phyloP scores from a whole-genome alignment of 1,140 invertebrate species.

The Drosophila sulfurigaster region DNA sequence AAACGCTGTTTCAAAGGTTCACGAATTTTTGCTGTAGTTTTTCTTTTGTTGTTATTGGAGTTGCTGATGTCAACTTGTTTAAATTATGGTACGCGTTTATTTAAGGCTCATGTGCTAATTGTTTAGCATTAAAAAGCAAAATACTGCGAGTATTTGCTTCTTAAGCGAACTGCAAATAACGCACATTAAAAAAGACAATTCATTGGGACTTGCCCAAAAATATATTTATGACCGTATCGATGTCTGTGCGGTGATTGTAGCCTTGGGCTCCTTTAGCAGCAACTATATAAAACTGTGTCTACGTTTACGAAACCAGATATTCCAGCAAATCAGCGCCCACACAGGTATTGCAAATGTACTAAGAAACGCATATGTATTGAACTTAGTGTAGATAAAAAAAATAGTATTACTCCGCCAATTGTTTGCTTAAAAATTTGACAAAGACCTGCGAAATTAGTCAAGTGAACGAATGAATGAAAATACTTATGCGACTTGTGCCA shows the following conservation, averaged over 20 bases:
- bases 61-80: conserved; percentile 30
- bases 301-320: conserved; percentile 8
- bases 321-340: conserved; percentile 21
- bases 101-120: conserved; percentile 58
- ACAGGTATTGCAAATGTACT: conserved; percentile 3
- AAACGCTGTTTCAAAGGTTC: conserved; percentile 27
- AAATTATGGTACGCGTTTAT: conserved; percentile 40
- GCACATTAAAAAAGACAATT: conserved; percentile 25
- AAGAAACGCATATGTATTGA: conserved; percentile 24
- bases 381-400: conserved; percentile 17
- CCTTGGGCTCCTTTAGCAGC: conserved; percentile 54
- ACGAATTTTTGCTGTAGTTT: not conserved
- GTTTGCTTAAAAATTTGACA: conserved; percentile 71
- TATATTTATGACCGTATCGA: conserved; percentile 32
- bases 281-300: conserved; percentile 11
- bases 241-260: conserved; percentile 12
- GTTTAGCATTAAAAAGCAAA: conserved; percentile 71
- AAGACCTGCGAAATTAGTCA: conserved; percentile 60
- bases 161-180: conserved; percentile 21
- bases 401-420: conserved; percentile 31
- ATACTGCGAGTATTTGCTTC: conserved; percentile 28
- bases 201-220: conserved; percentile 36
- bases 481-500: conserved; percentile 46
- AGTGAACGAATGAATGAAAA: conserved; percentile 69
- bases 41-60: not conserved